Percentiles rank a stretch among this genome's conserved stretches.
phyloP scores from a whole-genome alignment of 2,113 vertebrate genomes.

The Uria aalge region DNA sequence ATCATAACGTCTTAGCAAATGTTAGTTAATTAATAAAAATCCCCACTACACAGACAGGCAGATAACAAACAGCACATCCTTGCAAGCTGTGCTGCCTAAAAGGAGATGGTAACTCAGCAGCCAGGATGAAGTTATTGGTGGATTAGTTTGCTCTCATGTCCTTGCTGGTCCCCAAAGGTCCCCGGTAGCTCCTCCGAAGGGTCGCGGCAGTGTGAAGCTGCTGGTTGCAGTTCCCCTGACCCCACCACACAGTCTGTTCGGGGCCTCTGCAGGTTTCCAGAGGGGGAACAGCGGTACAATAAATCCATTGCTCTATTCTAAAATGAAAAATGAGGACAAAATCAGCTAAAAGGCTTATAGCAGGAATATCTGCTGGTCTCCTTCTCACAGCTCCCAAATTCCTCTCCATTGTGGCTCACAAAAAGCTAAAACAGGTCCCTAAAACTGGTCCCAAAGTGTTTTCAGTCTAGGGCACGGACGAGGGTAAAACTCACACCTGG shows the following conservation, averaged over 20 bases:
- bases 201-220: rapidly evolving
- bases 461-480: background rate
- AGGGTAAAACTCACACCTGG: background rate
- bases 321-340: background rate
- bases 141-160: background rate
- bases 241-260: too few species aligned
- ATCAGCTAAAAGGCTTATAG: background rate
- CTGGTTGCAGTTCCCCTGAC: background rate
- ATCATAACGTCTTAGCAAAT: background rate
- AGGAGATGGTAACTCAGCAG: rapidly evolving
- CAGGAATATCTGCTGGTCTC: background rate
- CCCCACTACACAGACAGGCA: background rate
- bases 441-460: background rate
- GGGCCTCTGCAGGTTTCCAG: background rate
- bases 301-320: background rate
- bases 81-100: background rate
- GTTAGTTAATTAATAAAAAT: background rate
- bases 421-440: background rate
- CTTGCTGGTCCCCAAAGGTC: background rate
- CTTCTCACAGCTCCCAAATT: background rate
- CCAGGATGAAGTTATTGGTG: rapidly evolving
- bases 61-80: background rate
- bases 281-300: background rate
- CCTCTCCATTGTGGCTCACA: rapidly evolving
- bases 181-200: background rate